A percentile compares a stretch with the other conserved stretches of the same genome.
Evolutionary conservation across 1,140 invertebrate genomes (phyloP).

Genomic region (Micrasema longulum): DNA sequence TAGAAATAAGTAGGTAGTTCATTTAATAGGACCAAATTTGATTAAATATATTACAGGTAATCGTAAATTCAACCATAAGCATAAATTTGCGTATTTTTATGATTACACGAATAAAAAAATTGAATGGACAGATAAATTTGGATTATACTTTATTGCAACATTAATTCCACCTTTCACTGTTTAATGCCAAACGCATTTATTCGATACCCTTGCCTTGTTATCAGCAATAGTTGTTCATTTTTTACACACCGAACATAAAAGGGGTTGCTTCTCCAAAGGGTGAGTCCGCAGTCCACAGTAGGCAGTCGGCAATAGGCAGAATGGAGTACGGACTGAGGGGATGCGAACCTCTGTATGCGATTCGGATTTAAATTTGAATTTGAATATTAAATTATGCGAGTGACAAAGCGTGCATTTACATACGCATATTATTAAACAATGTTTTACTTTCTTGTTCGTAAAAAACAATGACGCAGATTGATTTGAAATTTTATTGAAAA

Average conservation of each 20-base stretch:
- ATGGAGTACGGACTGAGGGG: not conserved
- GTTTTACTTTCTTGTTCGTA: not conserved
- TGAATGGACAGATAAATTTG: too few relatives aligned
- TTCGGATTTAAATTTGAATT: constrained; percentile 46
- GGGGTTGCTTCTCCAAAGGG: not conserved
- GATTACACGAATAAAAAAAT: too few relatives aligned
- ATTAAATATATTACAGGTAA: too few relatives aligned
- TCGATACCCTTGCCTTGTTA: constrained; percentile 8
- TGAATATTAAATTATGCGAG: constrained; percentile 51
- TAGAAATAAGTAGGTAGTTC: too few relatives aligned
- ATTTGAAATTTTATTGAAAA: too few relatives aligned
- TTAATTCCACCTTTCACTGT: too few relatives aligned
- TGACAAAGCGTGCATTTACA: constrained; percentile 47
- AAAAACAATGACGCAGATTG: too few relatives aligned
- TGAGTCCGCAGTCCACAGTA: not conserved
- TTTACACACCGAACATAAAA: constrained; percentile 13
- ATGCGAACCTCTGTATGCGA: constrained; percentile 29
- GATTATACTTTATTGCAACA: too few relatives aligned
- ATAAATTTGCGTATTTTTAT: too few relatives aligned
- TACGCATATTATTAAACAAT: constrained; percentile 24
- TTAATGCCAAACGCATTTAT: not conserved
- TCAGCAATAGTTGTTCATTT: constrained; percentile 27
- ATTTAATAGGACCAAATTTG: too few relatives aligned
- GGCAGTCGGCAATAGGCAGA: too few relatives aligned
- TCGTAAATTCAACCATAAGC: too few relatives aligned